phyloP scores from a whole-genome alignment of 1,140 invertebrate genomes.

The Philotrypesis tridentata region DNA sequence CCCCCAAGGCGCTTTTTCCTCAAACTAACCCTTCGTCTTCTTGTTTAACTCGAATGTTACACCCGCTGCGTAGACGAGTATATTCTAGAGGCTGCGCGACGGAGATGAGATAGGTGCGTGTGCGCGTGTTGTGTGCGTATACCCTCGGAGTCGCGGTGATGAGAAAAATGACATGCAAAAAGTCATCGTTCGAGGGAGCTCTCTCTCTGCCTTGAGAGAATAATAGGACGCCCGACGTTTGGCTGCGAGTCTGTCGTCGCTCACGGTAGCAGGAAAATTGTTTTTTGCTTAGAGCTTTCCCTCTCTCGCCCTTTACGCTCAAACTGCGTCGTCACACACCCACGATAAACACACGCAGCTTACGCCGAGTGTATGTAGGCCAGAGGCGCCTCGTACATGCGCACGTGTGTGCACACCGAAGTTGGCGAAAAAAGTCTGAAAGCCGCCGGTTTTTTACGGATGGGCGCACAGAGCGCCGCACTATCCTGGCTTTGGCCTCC shows the following conservation, averaged over 20 bases:
- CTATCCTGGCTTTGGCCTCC: not conserved
- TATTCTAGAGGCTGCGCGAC: too few species aligned
- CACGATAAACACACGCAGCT: not conserved
- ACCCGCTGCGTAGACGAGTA: too few species aligned
- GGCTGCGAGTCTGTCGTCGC: not conserved
- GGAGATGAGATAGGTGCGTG: too few species aligned
- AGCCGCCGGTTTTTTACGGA: not conserved
- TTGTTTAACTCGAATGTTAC: too few species aligned
- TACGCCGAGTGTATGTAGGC: not conserved
- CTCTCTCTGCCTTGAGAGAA: too few species aligned
- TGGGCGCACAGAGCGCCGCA: too few species aligned
- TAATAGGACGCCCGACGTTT: not conserved
- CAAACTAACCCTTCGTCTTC: not conserved
- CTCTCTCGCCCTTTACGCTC: not conserved
- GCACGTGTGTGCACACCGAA: not conserved
- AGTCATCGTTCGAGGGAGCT: not conserved
- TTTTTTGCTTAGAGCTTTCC: too few species aligned
- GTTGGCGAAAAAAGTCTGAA: not conserved
- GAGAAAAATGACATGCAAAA: not conserved
- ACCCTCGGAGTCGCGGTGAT: not conserved
- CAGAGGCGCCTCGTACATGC: too few species aligned
- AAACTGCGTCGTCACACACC: too few species aligned
- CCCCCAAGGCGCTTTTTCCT: constrained; percentile 41
- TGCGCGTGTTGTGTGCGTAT: not conserved
- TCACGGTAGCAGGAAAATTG: too few species aligned